phyloP scores from a whole-genome alignment of 2,113 vertebrate genomes.

The Tachuris rubrigastra region DNA sequence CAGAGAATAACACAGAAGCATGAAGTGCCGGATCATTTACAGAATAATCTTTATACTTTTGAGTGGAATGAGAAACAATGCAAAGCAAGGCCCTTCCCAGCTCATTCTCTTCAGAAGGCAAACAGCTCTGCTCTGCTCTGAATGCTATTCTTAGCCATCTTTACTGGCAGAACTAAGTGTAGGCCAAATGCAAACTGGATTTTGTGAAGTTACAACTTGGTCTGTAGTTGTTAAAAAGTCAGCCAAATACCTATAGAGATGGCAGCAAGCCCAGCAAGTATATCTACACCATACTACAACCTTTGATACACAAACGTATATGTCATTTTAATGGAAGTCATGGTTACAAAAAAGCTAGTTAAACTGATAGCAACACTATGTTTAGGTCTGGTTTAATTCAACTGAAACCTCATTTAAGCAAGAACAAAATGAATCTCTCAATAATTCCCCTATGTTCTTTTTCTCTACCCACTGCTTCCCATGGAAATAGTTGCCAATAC shows the following conservation, averaged over 20 bases:
- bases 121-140: not conserved
- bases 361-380: not conserved
- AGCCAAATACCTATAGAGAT: slow-evolving; percentile 12
- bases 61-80: not conserved
- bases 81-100: not conserved
- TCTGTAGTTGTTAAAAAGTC: not conserved
- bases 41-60: not conserved
- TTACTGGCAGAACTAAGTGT: not conserved
- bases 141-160: not conserved
- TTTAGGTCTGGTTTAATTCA: slow-evolving; percentile 27
- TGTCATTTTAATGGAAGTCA: not conserved
- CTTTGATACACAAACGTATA: not conserved
- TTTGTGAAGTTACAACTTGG: not conserved
- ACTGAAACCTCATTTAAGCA: slow-evolving; percentile 12
- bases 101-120: not conserved
- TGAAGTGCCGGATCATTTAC: not conserved
- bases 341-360: not conserved
- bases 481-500: not conserved
- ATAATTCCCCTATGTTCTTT: not conserved
- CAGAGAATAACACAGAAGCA: not conserved
- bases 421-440: not conserved
- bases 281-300: not conserved
- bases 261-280: slow-evolving; percentile 30
- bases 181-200: not conserved
- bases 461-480: not conserved